Evolutionary conservation across 2,113 vertebrate genomes (phyloP).

Genomic region (Mugil cephalus): DNA sequence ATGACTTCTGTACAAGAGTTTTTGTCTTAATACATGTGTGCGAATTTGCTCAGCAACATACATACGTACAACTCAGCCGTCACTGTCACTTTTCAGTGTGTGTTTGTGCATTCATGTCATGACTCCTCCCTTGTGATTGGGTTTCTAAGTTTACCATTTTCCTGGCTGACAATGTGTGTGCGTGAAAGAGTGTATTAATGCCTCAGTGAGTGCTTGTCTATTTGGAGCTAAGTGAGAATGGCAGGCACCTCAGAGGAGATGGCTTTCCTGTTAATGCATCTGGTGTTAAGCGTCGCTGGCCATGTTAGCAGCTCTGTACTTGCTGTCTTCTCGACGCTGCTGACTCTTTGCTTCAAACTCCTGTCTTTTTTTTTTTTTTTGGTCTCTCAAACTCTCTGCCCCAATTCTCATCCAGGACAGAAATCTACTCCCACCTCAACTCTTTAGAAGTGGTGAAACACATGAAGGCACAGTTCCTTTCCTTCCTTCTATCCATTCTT

Average conservation of each 20-base stretch:
- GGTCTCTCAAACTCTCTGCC: background rate
- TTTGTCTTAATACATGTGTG: background rate
- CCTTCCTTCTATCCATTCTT: no score
- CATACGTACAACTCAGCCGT: background rate
- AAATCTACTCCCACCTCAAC: background rate
- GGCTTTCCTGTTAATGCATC: conserved; percentile 20
- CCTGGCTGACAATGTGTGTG: conserved; percentile 3
- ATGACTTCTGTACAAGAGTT: conserved; percentile 29
- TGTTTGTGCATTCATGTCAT: conserved; percentile 19
- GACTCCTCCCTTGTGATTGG: conserved; percentile 14
- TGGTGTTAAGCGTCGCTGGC: conserved; percentile 9
- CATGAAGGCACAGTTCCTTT: no score
- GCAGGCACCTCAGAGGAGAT: conserved; percentile 12
- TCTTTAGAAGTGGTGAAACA: background rate
- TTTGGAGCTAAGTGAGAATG: background rate
- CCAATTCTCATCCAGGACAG: background rate
- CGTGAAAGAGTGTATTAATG: background rate
- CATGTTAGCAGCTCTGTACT: background rate
- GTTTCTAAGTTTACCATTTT: conserved; percentile 38
- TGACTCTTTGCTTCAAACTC: background rate
- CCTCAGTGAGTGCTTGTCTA: conserved; percentile 1
- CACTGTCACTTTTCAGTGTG: conserved; percentile 27
- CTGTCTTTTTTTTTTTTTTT: conserved; percentile 6
- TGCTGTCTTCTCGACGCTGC: no score
- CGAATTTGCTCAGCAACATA: background rate